Conservation (phyloP, 2,113 vertebrate genomes). For the Scopus umbretta region DNA sequence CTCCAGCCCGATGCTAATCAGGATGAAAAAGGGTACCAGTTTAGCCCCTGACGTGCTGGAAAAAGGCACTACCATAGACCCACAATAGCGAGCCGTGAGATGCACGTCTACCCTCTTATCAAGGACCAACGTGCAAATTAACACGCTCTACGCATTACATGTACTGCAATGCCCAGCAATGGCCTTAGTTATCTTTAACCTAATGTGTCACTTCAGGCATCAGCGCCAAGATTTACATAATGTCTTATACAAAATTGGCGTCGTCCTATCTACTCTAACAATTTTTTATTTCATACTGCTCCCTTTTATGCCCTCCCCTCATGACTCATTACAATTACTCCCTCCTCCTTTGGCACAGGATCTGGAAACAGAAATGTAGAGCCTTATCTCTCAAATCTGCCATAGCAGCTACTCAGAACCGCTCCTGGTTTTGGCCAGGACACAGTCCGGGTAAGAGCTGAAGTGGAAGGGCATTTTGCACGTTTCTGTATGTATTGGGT, state of each 20-base stretch:
- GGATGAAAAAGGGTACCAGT: background rate
- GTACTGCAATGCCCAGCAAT: background rate
- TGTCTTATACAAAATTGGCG: background rate
- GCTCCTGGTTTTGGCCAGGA: background rate
- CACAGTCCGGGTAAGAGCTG: background rate
- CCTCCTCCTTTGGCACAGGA: background rate
- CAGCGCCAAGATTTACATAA: background rate
- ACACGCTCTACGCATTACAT: background rate
- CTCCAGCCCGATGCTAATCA: background rate
- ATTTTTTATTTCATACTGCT: background rate
- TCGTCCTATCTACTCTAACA: background rate
- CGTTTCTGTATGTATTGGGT: background rate
- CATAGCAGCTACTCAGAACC: background rate
- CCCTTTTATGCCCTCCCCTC: background rate
- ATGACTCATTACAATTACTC: background rate
- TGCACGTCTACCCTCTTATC: background rate
- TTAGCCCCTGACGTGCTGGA: background rate
- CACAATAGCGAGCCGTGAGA: accelerated
- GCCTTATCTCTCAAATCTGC: background rate
- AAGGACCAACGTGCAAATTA: background rate
- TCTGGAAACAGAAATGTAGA: background rate
- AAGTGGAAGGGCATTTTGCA: background rate
- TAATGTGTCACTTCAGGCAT: background rate
- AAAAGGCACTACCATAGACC: background rate
- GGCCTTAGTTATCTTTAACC: background rate